Evolutionary conservation across 1,140 invertebrate species (phyloP).

Genomic region (Acromyrmex heyeri): DNA sequence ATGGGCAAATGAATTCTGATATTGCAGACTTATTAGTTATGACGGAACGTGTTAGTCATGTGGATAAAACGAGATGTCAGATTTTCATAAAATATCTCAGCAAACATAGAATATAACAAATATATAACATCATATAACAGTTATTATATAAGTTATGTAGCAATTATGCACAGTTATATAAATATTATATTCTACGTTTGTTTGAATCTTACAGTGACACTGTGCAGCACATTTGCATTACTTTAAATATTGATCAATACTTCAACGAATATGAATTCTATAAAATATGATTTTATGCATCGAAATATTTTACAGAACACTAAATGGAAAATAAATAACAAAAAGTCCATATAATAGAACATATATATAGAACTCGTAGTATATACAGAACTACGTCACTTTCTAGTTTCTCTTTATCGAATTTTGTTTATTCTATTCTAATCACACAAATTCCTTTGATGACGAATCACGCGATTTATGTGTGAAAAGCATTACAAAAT

Average conservation of each 20-base stretch:
- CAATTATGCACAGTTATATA: too few relatives aligned
- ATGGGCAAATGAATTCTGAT: not conserved
- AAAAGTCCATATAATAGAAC: not conserved
- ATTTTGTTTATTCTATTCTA: not conserved
- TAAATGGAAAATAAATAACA: not conserved
- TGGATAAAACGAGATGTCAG: not conserved
- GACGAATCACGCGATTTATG: constrained; percentile 6
- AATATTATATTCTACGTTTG: too few relatives aligned
- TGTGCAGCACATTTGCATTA: not conserved
- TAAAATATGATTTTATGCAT: not conserved
- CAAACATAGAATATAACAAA: too few relatives aligned
- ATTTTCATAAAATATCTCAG: constrained; percentile 18
- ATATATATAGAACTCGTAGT: not conserved
- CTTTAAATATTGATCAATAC: constrained; percentile 11
- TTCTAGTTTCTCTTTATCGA: not conserved
- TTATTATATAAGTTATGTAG: too few relatives aligned
- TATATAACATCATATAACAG: too few relatives aligned
- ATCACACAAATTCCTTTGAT: not conserved
- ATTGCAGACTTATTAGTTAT: not conserved
- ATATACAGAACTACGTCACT: not conserved
- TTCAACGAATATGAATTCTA: not conserved
- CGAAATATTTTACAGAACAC: not conserved
- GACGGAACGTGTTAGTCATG: not conserved
- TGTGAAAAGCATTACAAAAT: not conserved
- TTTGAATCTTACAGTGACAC: not conserved